Conservation (phyloP, 2,113 vertebrate species). For the Edolisoma coerulescens region DNA sequence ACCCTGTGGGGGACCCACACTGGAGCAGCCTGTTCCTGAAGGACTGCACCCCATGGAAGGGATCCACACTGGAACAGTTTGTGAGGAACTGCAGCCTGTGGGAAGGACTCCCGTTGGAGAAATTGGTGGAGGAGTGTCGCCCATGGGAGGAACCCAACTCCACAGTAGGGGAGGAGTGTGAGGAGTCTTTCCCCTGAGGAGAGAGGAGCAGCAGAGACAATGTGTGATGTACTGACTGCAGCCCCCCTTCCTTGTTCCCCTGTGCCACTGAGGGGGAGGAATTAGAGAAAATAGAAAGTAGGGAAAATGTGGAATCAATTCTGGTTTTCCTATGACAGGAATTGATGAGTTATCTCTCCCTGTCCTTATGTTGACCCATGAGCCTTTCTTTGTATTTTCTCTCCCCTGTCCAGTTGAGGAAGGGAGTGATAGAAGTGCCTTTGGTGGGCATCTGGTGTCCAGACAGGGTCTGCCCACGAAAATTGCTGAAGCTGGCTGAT, state of each 20-base stretch:
- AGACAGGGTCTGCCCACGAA: neutral
- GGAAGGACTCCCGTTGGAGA: neutral
- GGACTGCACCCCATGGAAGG: neutral
- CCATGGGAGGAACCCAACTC: neutral
- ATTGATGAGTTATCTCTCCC: neutral
- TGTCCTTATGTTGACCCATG: neutral
- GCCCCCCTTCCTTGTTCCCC: neutral
- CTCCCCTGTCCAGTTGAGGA: neutral
- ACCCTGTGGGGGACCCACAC: rapidly evolving
- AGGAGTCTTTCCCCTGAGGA: neutral
- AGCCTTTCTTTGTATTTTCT: neutral
- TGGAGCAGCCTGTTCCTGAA: neutral
- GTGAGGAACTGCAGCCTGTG: neutral
- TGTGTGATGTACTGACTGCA: neutral
- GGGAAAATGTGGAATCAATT: rapidly evolving
- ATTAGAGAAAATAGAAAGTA: neutral
- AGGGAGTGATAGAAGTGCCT: neutral
- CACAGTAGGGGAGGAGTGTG: neutral
- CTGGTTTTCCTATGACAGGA: neutral
- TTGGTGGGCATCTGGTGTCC: neutral
- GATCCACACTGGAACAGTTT: neutral
- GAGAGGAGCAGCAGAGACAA: neutral
- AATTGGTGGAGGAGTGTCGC: neutral
- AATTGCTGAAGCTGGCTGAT: neutral
- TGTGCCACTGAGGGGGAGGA: neutral